Percentiles rank a stretch among this genome's conserved stretches.
phyloP scores from a whole-genome alignment of 2,888 invertebrate species.

The Leptogaster cylindrica region DNA sequence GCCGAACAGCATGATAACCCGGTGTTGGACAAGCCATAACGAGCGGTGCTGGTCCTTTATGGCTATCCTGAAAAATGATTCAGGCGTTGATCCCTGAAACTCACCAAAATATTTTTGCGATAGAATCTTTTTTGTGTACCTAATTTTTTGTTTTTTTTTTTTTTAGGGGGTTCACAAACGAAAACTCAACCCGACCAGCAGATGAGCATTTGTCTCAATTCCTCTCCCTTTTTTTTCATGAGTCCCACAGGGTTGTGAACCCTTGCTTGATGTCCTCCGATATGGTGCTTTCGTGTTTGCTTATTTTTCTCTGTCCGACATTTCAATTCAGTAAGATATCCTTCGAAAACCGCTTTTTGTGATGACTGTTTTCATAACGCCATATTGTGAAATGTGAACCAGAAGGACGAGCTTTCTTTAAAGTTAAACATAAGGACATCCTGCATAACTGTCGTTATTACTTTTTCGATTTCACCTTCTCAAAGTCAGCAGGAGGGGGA shows the following conservation, averaged over 20 bases:
- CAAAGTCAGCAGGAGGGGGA: no score
- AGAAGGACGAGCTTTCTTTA: no score
- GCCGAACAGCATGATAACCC: no score
- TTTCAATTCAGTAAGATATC: neutral
- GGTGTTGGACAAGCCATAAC: constrained; percentile 7
- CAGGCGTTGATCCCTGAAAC: constrained; percentile 17
- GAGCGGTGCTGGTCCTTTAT: neutral
- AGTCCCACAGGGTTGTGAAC: neutral
- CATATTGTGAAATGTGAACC: no score
- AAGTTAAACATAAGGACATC: no score
- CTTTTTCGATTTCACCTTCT: no score
- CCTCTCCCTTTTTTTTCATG: constrained; percentile 8
- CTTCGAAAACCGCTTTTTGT: no score
- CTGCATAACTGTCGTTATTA: no score
- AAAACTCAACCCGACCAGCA: neutral
- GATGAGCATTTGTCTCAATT: constrained; percentile 29
- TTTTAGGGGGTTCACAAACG: neutral
- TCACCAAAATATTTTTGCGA: neutral
- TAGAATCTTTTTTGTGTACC: constrained; percentile 17
- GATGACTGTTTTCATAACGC: no score
- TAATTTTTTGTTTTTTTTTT: constrained; percentile 27
- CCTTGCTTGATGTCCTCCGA: no score
- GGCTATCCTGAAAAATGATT: constrained; percentile 11
- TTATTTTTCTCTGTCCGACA: neutral
- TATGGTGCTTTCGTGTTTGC: neutral